Percentiles rank a stretch among this genome's conserved stretches.
phyloP scores from a whole-genome alignment of 2,797 vertebrate species.

The Platalea minor region DNA sequence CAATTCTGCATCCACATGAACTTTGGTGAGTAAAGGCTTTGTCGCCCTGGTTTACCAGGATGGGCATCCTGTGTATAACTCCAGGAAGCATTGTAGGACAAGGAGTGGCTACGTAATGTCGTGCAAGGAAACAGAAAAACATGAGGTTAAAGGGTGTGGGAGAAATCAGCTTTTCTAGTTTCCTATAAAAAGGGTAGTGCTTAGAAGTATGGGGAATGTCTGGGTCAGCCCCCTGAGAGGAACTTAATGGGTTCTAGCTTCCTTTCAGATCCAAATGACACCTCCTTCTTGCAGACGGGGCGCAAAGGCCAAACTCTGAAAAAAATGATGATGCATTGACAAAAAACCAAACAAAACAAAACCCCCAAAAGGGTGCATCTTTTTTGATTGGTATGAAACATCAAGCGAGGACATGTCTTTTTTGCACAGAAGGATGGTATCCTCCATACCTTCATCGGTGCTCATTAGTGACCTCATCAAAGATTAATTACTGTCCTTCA shows the following conservation, averaged over 20 bases:
- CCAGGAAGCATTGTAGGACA: neutral
- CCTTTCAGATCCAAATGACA: neutral
- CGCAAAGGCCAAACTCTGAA: neutral
- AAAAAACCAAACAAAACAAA: neutral
- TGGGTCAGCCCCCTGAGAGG: neutral
- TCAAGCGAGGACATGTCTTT: neutral
- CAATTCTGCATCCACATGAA: neutral
- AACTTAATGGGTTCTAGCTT: neutral
- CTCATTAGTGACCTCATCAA: neutral
- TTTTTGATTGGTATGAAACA: neutral
- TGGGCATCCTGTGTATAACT: neutral
- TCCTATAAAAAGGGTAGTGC: rapidly evolving
- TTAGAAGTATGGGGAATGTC: neutral
- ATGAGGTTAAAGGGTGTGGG: neutral
- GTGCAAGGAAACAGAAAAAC: neutral
- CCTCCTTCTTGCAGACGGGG: neutral
- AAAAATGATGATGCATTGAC: neutral
- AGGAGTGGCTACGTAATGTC: neutral
- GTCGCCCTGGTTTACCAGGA: neutral
- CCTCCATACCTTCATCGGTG: neutral
- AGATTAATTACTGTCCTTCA: neutral
- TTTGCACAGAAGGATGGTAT: neutral
- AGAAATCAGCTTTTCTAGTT: neutral
- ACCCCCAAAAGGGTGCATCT: too few relatives aligned
- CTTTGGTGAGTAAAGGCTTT: neutral